Conservation (phyloP, 30 jellyfish, hydroid and myxozoan species). For the Hydractinia symbiolongicarpus region DNA sequence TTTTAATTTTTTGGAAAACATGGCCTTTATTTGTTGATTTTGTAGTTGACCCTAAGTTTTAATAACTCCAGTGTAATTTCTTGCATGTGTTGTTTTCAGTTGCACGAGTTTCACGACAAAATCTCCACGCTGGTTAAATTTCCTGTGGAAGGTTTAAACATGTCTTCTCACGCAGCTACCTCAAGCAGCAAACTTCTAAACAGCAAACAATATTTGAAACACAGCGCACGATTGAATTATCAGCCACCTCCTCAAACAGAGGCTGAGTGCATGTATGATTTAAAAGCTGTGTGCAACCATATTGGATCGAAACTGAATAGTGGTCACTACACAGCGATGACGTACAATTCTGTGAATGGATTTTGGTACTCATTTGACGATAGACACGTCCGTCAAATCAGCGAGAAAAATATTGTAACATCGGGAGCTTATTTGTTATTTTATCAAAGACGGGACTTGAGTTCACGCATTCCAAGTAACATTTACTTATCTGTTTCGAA, state of each 20-base stretch:
- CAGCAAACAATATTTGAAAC: constrained; percentile 12
- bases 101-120: constrained; percentile 58
- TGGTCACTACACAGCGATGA: constrained; percentile 74
- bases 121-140: constrained; percentile 51
- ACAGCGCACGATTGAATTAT: constrained; percentile 32
- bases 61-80: too few relatives aligned
- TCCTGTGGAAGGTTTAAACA: constrained; percentile 57
- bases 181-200: constrained; percentile 18
- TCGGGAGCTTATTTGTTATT: constrained; percentile 72
- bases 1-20: too few relatives aligned
- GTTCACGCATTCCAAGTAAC: constrained; percentile 2
- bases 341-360: constrained; percentile 56
- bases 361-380: constrained; percentile 75
- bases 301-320: constrained; percentile 70
- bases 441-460: constrained; percentile 51
- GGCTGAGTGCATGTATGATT: constrained; percentile 61
- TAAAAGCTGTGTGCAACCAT: constrained; percentile 74
- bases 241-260: constrained; percentile 47
- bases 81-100: constrained; percentile 23
- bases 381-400: constrained; percentile 31
- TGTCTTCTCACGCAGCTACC: constrained; percentile 55
- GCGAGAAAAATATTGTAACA: constrained; percentile 59
- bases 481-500: background rate
- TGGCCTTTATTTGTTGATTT: too few relatives aligned
- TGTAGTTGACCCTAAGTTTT: too few relatives aligned